Evolutionary conservation across 2,113 vertebrate species (phyloP), one percentile per base, ranked within the genome.

Genomic region (Microcebus griseorufus): DNA sequence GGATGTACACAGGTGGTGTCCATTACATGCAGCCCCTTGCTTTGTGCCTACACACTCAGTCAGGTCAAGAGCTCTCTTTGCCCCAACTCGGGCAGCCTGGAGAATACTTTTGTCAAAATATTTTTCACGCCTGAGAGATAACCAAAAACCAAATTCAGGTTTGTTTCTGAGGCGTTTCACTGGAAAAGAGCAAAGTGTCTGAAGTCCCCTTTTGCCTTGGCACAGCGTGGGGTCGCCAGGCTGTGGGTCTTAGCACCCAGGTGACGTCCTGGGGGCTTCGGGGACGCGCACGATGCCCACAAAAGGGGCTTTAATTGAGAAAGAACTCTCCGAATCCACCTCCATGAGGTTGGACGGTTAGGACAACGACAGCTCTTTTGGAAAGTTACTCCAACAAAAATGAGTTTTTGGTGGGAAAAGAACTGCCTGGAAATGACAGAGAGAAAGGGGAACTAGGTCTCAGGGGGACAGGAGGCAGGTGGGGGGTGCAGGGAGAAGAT

Each of bases 361-460:
- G 96, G 82, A 75, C 82, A 92, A 76, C 0, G 25, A 72, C 95
- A 92, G 48, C 84, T 98, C 96, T 98, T 96, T 96, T 72, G 88
- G 91, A 98, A 98, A 98, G 90, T 97, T 82, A 79, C 84, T 93
- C 60, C 88, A 95, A 96, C 94, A 87, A 95, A 95, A 96, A 93
- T 75, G 72, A 92, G 73, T 73, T 91, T 86, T 39, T 65, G 53
- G 55, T 95, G 39, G 48, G 84, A 69, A 97, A 85, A 83, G 90
- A 96, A 81, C 90, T 86, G 58, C 53, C 92, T 97, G 42, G 18
- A 94, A 91, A 96, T 94, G 55, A 88, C 90, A 95, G 90, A 78
- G 45, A 83, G 88, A 93, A 80, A 95, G 76, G 0, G 16, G 32
- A 42, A 42, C 18, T 32, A 34, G 91, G 55, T 94, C 96, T 86